A percentile compares a stretch with the other conserved stretches of the same genome.
These are phyloP conservation scores for Pecten maximus DNA, from an alignment of 2,888 invertebrate genomes.

Conservation along the genomic window DNA sequence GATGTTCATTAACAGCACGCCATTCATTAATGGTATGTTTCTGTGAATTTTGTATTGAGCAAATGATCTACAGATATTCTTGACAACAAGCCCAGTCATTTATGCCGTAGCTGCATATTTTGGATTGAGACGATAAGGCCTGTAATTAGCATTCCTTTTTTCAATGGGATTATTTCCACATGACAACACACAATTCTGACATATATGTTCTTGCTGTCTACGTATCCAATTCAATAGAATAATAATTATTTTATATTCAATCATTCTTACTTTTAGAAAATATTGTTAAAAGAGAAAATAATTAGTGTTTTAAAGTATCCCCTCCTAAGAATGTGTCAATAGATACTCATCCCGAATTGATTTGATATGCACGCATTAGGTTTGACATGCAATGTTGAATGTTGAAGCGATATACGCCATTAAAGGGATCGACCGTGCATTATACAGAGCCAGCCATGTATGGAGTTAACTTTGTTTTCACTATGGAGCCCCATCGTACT, in stretches of 20 bases:
- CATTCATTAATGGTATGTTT: too few relatives aligned
- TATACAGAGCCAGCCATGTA: not conserved
- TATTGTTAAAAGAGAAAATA: too few relatives aligned
- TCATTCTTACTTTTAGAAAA: too few relatives aligned
- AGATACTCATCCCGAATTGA: not conserved
- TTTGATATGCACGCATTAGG: not conserved
- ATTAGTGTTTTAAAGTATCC: too few relatives aligned
- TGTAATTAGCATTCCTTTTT: not conserved
- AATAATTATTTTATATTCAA: not conserved
- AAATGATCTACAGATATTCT: not conserved
- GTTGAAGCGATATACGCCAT: not conserved
- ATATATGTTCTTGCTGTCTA: not conserved
- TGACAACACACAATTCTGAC: not conserved
- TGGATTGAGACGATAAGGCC: not conserved
- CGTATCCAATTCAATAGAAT: not conserved
- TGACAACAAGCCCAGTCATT: too few relatives aligned
- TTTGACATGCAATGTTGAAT: not conserved
- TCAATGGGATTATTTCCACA: not conserved
- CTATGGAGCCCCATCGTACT: not conserved
- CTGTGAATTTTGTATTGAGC: not conserved
- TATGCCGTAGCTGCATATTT: not conserved
- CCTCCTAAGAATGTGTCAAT: not conserved
- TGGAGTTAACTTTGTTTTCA: not conserved
- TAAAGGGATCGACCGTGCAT: not conserved
- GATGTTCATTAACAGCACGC: too few relatives aligned